Base-by-base conservation (phyloP, 2,888 invertebrate species). In the Cenopis cana region DNA sequence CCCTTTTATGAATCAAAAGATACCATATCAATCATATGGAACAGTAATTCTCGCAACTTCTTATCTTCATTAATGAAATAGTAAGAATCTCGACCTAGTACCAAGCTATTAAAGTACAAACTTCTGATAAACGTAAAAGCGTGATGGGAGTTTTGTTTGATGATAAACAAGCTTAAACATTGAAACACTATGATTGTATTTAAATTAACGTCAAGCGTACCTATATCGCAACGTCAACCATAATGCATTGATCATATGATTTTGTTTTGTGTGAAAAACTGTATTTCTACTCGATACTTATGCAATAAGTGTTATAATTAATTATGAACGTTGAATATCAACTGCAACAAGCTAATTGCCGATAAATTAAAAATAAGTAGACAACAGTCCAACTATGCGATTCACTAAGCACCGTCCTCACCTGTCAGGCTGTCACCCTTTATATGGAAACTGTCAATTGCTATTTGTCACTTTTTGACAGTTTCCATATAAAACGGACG, bases 271-370 rank as follows among this genome's bases (percentile, higher is more conserved):
- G 10, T 9, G 11, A 18, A 55, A 62, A 46, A 61, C 5, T 54
- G 29, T 55, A 12, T 64, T 69, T 55, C 9, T 56, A 29, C 46
- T 36, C 0, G 12, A 41, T 46, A 24, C 17, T 38, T 56, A 57
- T 14, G 56, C 62, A 64, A 69, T 69, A 69, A 59, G 3, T 50
- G 56, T 18, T 38, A 50, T 61, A 18, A 69, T 57, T 69, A 64
- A 57, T 57, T 41, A 46, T n/a, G 49, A 64, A 50, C 24, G n/a
- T 54, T 52, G 59, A 65, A 57, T 59, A 65, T 70, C 57, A 70
- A 65, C 65, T 52, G 38, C 52, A 52, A 41, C 41, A 46, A 10
- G 41, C 41, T 41, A 41, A 59, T 59, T 59, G 41, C n/a, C 41
- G 4, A 20, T 3, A 41, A 9, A 38, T 46, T 8, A 33, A 33